Percentiles rank a stretch among this genome's conserved stretches.
Conservation (phyloP, 92 coral and sea anemone species). For the Parazoanthus swiftii region DNA sequence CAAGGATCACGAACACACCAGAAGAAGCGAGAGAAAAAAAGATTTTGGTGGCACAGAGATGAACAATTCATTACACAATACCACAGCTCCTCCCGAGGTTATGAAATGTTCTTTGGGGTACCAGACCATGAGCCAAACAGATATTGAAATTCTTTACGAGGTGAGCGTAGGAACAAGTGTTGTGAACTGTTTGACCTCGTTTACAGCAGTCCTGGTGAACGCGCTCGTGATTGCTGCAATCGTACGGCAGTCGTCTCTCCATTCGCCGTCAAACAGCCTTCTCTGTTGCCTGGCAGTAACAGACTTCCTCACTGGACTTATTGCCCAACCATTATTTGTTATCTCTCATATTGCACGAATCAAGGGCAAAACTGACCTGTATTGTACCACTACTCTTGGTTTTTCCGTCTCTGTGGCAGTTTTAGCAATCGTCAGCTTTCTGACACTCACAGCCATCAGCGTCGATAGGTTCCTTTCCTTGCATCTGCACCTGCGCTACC, state of each 20-base stretch:
- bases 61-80: constrained; percentile 7
- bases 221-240: constrained; percentile 39
- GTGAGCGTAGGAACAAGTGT: constrained; percentile 39
- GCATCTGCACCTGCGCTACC: constrained; percentile 34
- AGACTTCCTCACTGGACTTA: constrained; percentile 27
- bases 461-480: constrained; percentile 29
- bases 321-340: constrained; percentile 35
- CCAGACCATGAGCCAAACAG: constrained; percentile 37
- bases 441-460: constrained; percentile 35
- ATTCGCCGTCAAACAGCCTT: constrained; percentile 32
- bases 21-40: background rate
- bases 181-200: constrained; percentile 27
- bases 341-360: constrained; percentile 38
- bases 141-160: constrained; percentile 35
- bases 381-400: constrained; percentile 35
- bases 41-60: background rate
- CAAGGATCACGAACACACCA: background rate
- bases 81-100: background rate
- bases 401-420: constrained; percentile 36
- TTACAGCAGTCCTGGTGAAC: constrained; percentile 25
- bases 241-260: background rate
- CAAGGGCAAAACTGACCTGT: constrained; percentile 14
- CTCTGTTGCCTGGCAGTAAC: constrained; percentile 31
- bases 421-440: constrained; percentile 30
- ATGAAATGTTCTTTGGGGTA: constrained; percentile 37